Evolutionary conservation across 1,140 invertebrate species (phyloP), one percentile per base, ranked within the genome.

Genomic region (Calycopis cecrops): DNA sequence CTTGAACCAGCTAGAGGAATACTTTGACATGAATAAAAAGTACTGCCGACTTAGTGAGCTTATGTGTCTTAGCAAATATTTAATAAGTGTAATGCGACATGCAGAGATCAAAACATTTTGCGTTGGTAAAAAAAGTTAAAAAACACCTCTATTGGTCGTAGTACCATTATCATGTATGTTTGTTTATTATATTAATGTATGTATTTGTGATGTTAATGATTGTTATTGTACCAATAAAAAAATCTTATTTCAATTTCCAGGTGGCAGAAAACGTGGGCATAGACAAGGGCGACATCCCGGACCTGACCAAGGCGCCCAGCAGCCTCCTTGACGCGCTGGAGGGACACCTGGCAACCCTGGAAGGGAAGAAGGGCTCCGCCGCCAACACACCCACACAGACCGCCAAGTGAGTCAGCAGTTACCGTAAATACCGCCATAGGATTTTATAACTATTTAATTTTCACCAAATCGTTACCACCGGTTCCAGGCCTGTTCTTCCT

Each of bases 1-100:
- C n/a, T n/a, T n/a, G n/a, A 99, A 99, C 91, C 91, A 99, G 65
- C 90, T 99, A 87, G 97, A 98, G 88, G 98, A 99, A 89, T 99
- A 98, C 90, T 99, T 99, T 89, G 97, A 99, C 85, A 99, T 99
- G 98, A 99, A 99, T 88, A 99, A 99, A 85, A 99, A 99, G 84
- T 95, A 96, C 75, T 98, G 96, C 76, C 92, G 97, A n/a, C n/a
- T n/a, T n/a, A n/a, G n/a, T n/a, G n/a, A n/a, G n/a, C n/a, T n/a
- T n/a, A n/a, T n/a, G n/a, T n/a, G n/a, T n/a, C n/a, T n/a, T n/a
- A n/a, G n/a, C n/a, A n/a, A n/a, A n/a, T n/a, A n/a, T n/a, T n/a
- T n/a, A n/a, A n/a, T n/a, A n/a, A n/a, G n/a, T n/a, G n/a, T n/a
- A n/a, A n/a, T n/a, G n/a, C n/a, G n/a, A n/a, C n/a, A n/a, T n/a